phyloP scores from a whole-genome alignment of 1,140 invertebrate genomes.

The Drosophila trapezifrons region DNA sequence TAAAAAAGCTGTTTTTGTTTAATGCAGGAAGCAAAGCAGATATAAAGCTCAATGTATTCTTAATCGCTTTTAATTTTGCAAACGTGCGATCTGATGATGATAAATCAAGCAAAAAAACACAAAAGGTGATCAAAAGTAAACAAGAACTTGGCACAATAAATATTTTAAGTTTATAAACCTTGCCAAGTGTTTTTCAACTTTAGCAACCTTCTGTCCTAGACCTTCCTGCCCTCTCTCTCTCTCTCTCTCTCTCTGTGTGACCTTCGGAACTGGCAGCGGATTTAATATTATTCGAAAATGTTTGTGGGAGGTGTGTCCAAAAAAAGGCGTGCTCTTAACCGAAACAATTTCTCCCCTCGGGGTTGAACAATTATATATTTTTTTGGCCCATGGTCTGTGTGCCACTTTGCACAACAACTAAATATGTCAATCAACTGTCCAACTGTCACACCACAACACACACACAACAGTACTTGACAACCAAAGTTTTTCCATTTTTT shows the following conservation, averaged over 20 bases:
- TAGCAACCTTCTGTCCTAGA: conserved; percentile 15
- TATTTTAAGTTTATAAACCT: conserved; percentile 27
- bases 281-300: conserved; percentile 2
- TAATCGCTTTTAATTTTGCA: conserved; percentile 56
- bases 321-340: conserved; percentile 17
- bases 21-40: conserved; percentile 43
- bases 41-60: conserved; percentile 51
- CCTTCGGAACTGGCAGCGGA: conserved; percentile 7
- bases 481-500: conserved; percentile 58
- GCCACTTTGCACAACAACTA: conserved; percentile 76
- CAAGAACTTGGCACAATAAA: conserved; percentile 12
- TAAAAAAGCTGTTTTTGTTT: conserved; percentile 27
- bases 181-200: conserved; percentile 39
- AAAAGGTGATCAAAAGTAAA: conserved; percentile 33
- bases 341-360: conserved; percentile 30
- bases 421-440: conserved; percentile 77
- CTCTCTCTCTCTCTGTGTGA: no score
- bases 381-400: conserved; percentile 44
- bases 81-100: conserved; percentile 27
- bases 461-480: conserved; percentile 58
- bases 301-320: conserved; percentile 32
- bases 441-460: conserved; percentile 47
- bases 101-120: conserved; percentile 31
- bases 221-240: conserved; percentile 7
- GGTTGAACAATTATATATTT: conserved; percentile 35